A percentile compares a stretch with the other conserved stretches of the same genome.
phyloP scores from a whole-genome alignment of 2,888 invertebrate species.

The Tachystola acroxantha region DNA sequence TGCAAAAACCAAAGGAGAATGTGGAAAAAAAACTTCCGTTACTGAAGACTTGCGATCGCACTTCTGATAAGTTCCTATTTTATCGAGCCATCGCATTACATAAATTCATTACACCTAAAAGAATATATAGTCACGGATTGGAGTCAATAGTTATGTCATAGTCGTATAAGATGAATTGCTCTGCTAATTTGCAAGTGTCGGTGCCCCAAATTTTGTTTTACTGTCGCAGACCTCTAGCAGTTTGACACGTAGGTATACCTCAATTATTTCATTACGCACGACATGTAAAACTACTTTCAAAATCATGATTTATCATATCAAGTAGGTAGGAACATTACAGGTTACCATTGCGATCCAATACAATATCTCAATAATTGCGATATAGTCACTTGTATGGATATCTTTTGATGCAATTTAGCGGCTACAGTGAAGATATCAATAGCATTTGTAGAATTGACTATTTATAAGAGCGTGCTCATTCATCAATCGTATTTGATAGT shows the following conservation, averaged over 20 bases:
- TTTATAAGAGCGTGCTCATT: too few relatives aligned
- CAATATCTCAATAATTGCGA: not conserved
- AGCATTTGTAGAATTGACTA: too few relatives aligned
- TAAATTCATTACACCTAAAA: constrained; percentile 6
- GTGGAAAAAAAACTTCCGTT: constrained; percentile 1
- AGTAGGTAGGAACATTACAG: not conserved
- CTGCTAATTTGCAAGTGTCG: not conserved
- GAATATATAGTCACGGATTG: not conserved
- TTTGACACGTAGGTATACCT: too few relatives aligned
- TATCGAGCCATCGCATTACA: constrained; percentile 6
- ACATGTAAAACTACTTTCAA: constrained; percentile 1
- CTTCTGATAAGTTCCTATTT: not conserved
- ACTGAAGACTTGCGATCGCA: not conserved
- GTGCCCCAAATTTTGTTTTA: not conserved
- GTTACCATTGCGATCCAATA: not conserved
- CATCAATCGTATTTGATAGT: too few relatives aligned
- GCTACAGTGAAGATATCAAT: too few relatives aligned
- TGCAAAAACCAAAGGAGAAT: constrained; percentile 1
- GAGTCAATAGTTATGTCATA: constrained; percentile 1
- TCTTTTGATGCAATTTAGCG: too few relatives aligned
- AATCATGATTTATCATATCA: not conserved
- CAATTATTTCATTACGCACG: too few relatives aligned
- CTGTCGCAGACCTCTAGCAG: not conserved
- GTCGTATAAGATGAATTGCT: not conserved
- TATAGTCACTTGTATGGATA: too few relatives aligned